Percentiles rank a stretch among this genome's conserved stretches.
These are phyloP conservation scores for Indicator indicator DNA, from an alignment of 2,113 vertebrate species.

Conservation along the genomic window DNA sequence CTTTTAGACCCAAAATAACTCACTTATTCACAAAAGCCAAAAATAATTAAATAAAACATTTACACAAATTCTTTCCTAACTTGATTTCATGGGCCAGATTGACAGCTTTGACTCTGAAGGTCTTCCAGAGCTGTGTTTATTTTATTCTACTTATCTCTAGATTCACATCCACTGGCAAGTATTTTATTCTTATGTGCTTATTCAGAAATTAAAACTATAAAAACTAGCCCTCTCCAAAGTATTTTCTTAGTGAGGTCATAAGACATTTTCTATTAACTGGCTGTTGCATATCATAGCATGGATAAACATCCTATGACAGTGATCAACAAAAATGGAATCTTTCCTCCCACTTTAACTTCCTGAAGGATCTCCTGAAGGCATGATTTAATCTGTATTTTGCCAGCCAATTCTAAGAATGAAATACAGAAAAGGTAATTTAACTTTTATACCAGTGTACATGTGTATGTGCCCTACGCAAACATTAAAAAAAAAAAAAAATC, in stretches of 20 bases:
- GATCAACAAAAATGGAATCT: not conserved
- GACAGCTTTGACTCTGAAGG: not conserved
- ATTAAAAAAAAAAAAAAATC: not conserved
- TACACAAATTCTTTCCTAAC: not conserved
- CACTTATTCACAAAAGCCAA: not conserved
- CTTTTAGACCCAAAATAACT: not conserved
- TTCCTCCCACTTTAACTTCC: not conserved
- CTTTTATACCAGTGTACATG: not conserved
- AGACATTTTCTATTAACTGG: not conserved
- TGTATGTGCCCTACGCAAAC: not conserved
- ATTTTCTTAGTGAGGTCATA: not conserved
- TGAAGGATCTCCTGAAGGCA: not conserved
- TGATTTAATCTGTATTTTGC: not conserved
- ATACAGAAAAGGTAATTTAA: not conserved
- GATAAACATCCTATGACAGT: not conserved
- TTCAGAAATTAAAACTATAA: not conserved
- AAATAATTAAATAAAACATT: not conserved
- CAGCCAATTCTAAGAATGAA: not conserved
- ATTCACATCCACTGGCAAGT: not conserved
- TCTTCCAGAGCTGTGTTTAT: not conserved
- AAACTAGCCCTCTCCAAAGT: accelerated
- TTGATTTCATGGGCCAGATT: not conserved
- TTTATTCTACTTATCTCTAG: not conserved
- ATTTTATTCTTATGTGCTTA: not conserved
- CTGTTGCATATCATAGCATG: no score